These are phyloP conservation scores for Linurgus olivaceus DNA, from an alignment of 2,797 vertebrate species.

Conservation along the genomic window DNA sequence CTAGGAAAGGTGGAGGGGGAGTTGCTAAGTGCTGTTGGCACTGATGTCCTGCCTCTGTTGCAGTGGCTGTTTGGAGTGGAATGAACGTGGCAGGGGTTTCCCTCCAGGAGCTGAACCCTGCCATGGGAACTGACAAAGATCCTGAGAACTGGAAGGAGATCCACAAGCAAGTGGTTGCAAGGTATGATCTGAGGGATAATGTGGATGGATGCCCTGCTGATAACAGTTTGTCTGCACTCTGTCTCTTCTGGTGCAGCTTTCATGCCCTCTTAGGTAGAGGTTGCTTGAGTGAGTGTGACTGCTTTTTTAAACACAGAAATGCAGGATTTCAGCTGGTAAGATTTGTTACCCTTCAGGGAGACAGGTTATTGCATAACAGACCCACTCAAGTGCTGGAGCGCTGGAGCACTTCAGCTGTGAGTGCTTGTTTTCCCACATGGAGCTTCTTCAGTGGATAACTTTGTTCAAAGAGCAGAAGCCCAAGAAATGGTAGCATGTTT, in stretches of 20 bases:
- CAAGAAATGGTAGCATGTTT: background rate
- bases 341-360: background rate
- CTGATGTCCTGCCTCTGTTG: background rate
- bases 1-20: background rate
- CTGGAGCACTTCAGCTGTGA: background rate
- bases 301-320: background rate
- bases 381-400: background rate
- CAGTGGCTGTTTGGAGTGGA: slow-evolving; percentile 96
- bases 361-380: background rate
- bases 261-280: background rate
- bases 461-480: background rate
- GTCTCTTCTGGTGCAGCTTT: background rate
- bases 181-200: slow-evolving; percentile 69
- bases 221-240: background rate
- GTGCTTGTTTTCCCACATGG: background rate
- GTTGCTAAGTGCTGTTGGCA: background rate
- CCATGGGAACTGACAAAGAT: slow-evolving; percentile 86
- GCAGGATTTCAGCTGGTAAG: background rate
- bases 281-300: background rate
- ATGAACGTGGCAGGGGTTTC: slow-evolving; percentile 91
- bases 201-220: background rate
- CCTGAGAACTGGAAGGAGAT: slow-evolving; percentile 90
- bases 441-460: background rate
- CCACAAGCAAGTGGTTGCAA: slow-evolving; percentile 93
- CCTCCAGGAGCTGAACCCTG: slow-evolving; percentile 90